Evolutionary conservation across 2,888 invertebrate species (phyloP), one percentile per base, ranked within the genome.

Genomic region (Bombylius discolor): DNA sequence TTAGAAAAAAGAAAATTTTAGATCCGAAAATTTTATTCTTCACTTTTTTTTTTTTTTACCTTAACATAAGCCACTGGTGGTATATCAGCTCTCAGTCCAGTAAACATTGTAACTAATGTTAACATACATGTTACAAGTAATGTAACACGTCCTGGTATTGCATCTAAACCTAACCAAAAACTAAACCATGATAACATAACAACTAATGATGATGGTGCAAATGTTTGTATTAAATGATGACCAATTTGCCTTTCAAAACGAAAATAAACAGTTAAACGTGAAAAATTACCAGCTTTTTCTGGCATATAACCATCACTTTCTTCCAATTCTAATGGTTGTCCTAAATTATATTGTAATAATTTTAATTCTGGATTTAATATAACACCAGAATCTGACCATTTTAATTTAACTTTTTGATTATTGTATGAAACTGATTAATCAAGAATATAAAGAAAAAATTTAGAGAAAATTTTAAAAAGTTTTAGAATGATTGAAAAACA

Each of bases 51-150:
- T 52, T 42, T 9, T 64, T 66, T 67, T 74, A 88, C 90, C 80
- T 89, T 90, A 5, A 90, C 85, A 71, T 90, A 90, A 52, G 89
- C 89, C 9, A 90, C 89, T 45, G 89, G 89, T 39, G 89, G 90
- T 65, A 90, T 86, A 70, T 89, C 87, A 53, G 86, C 85, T 66
- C 87, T 78, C 13, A 89, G 71, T 0, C 89, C 88, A 6, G 89
- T 88, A 65, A 90, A 90, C 87, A 89, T 89, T 31, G 89, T 90
- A 49, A 89, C 88, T 47, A 90, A 74, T 0, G 89, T 89, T 64
- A 90, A 76, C 82, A 90, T 85, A 69, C 89, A 89, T 11, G 89
- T 90, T 23, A 90, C 88, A 54, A 90, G 75, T 36, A 90, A 72
- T 0, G 89, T 87, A 9, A 89, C 87, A 49, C 90, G 77, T 0